Evolutionary conservation across 2,888 invertebrate genomes (phyloP).

Genomic region (Aradus depressus): DNA sequence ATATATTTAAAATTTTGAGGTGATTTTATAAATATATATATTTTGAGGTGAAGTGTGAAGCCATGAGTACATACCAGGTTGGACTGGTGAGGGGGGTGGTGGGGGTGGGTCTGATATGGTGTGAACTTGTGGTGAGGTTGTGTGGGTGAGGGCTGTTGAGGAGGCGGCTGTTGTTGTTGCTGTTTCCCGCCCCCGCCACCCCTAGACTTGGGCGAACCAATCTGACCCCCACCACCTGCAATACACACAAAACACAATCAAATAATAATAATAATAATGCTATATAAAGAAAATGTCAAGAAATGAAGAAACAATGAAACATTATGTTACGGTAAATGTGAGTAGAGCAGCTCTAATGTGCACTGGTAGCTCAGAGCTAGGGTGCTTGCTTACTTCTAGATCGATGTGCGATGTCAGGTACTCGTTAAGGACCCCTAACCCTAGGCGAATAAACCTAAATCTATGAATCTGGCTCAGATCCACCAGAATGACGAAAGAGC

Average conservation of each 20-base stretch:
- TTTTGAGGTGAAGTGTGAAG: background rate
- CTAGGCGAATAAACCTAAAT: no score
- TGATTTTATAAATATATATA: background rate
- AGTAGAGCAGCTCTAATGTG: no score
- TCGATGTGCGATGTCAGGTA: no score
- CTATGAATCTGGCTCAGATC: no score
- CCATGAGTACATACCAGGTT: conserved; percentile 6
- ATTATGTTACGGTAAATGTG: background rate
- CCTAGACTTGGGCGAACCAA: conserved; percentile 47
- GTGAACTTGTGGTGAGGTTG: conserved; percentile 37
- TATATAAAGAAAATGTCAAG: background rate
- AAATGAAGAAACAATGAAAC: background rate
- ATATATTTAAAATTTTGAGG: no score
- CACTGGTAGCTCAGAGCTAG: no score
- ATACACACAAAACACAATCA: background rate
- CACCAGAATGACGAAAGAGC: no score
- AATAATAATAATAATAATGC: background rate
- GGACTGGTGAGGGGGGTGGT: background rate
- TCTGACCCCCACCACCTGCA: conserved; percentile 41
- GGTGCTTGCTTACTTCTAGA: no score
- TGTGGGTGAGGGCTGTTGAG: conserved; percentile 22
- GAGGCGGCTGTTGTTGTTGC: conserved; percentile 16
- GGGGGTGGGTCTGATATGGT: conserved; percentile 19
- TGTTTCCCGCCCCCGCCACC: conserved; percentile 30
- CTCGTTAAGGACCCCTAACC: no score